These are phyloP conservation scores for Lasiurus borealis DNA, from an alignment of 2,113 vertebrate genomes.

Conservation along the genomic window DNA sequence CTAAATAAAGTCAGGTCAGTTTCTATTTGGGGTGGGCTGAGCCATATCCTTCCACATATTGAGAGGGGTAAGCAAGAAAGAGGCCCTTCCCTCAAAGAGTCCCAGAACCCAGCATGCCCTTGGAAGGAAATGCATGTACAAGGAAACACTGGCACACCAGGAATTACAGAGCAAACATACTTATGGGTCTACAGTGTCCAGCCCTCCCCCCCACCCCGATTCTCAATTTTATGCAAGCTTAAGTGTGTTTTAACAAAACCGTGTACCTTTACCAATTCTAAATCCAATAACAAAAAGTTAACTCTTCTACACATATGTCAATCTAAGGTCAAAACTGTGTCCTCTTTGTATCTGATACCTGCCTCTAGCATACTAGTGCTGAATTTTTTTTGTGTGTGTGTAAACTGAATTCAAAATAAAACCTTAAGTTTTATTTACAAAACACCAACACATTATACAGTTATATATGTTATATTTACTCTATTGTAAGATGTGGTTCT, in stretches of 20 bases:
- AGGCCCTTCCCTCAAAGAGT: neutral
- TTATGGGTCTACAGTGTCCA: neutral
- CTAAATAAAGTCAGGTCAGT: neutral
- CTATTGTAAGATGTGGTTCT: neutral
- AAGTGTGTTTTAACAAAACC: neutral
- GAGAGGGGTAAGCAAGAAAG: neutral
- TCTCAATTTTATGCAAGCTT: neutral
- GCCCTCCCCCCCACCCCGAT: neutral
- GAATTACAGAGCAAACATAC: neutral
- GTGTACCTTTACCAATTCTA: neutral
- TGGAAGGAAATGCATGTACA: neutral
- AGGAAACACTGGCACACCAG: neutral
- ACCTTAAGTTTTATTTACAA: constrained; percentile 12
- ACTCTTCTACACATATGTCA: neutral
- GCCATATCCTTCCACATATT: neutral
- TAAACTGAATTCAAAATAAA: neutral
- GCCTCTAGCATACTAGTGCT: neutral
- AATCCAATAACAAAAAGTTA: constrained; percentile 23
- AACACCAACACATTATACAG: neutral
- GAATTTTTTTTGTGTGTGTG: neutral
- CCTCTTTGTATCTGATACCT: neutral
- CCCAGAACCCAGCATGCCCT: neutral
- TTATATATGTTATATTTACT: neutral
- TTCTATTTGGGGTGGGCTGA: neutral
- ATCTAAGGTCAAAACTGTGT: neutral